phyloP scores from a whole-genome alignment of 2,113 vertebrate genomes.

The Clupea harengus region DNA sequence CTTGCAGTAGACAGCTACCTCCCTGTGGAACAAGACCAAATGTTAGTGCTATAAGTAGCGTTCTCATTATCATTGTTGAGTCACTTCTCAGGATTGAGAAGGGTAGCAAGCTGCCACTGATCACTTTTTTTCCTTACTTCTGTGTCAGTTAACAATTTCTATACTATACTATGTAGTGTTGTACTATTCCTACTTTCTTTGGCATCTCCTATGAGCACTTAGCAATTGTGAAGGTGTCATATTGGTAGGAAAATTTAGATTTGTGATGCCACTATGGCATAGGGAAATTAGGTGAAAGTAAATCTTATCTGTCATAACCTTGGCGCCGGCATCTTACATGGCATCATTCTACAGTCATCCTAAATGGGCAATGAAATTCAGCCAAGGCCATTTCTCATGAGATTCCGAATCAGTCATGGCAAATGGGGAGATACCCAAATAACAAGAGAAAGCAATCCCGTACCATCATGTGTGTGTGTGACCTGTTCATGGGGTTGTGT shows the following conservation, averaged over 20 bases:
- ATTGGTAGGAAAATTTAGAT: not conserved
- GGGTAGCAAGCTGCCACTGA: not conserved
- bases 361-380: not conserved
- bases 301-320: not conserved
- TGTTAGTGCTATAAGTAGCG: not conserved
- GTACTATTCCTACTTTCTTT: not conserved
- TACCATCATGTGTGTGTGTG: not conserved
- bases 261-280: not conserved
- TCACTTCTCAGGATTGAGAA: not conserved
- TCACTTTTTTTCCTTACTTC: not conserved
- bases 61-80: not conserved
- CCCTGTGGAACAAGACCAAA: slow-evolving; percentile 4
- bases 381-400: not conserved
- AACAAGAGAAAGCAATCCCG: not conserved
- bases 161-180: not conserved
- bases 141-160: not conserved
- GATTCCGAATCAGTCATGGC: not conserved
- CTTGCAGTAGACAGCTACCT: not conserved
- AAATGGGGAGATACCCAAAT: not conserved
- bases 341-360: not conserved
- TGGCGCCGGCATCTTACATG: not conserved
- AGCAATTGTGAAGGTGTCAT: not conserved
- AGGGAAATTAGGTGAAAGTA: not conserved
- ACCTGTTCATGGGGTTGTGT: not conserved
- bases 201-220: not conserved